Percentiles rank a stretch among this genome's conserved stretches.
These are phyloP conservation scores for Acheta domesticus DNA, from an alignment of 2,888 invertebrate genomes.

Conservation along the genomic window DNA sequence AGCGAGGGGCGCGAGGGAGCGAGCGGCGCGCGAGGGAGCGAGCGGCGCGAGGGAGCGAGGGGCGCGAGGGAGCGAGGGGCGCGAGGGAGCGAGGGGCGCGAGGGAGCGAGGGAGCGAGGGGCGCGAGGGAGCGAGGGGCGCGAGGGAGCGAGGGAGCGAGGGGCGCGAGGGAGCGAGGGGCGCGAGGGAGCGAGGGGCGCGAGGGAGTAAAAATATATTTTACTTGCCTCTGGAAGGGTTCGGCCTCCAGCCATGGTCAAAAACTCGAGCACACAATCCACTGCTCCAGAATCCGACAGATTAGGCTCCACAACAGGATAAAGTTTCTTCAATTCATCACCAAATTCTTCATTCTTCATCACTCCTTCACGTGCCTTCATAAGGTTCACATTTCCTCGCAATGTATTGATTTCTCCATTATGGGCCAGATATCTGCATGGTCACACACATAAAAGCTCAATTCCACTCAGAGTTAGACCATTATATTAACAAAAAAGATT, in stretches of 20 bases:
- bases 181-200: too few relatives aligned
- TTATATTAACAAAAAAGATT: background rate
- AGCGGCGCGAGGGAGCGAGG: too few relatives aligned
- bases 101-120: too few relatives aligned
- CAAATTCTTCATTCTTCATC: conserved; percentile 83
- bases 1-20: too few relatives aligned
- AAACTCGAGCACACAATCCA: conserved; percentile 97
- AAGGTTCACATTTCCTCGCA: conserved; percentile 95
- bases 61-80: too few relatives aligned
- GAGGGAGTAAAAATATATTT: background rate
- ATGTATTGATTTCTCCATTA: conserved; percentile 99
- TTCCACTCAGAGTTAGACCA: too few relatives aligned
- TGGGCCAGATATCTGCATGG: conserved; percentile 79
- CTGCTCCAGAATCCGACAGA: conserved; percentile 95
- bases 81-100: too few relatives aligned
- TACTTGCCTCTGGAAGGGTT: conserved; percentile 74
- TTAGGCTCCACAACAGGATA: conserved; percentile 98
- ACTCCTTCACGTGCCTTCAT: conserved; percentile 99
- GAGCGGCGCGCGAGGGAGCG: too few relatives aligned
- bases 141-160: too few relatives aligned
- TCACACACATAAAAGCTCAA: conserved; percentile 36
- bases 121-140: too few relatives aligned
- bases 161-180: too few relatives aligned
- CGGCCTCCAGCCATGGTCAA: conserved; percentile 89
- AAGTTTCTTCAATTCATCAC: conserved; percentile 77